Base-by-base conservation (phyloP, 2,888 invertebrate genomes). In the Clostera curtula region DNA sequence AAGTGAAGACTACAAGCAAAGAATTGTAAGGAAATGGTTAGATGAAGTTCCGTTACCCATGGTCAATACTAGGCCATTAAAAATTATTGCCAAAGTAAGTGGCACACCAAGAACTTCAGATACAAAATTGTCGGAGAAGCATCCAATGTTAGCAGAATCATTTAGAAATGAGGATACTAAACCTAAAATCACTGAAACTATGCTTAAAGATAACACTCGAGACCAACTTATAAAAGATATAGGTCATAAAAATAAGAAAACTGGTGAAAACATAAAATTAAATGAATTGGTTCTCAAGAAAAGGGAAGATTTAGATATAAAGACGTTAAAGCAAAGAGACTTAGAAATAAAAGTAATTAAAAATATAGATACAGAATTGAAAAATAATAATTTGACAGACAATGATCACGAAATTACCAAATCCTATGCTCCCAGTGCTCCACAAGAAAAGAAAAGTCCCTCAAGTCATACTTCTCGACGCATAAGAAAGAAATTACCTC, bases 11-110 rank as follows among this genome's bases (percentile, higher is more conserved):
- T 90, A 89, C 46, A 92, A 92, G 52, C 89, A 91, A 38, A 86
- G 83, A 49, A 91, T 90, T 54, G 92, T 92, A n/a, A 86, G 89
- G 37, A 90, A 90, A 68, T 92, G 92, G 92, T 62, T 92, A 25
- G 91, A 92, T 50, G 88, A 90, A 49, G 90, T 92, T 4, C 90
- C 91, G 2, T 46, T 63, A 15, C 68, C 68, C 9, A 45, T 55
- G 8, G 29, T 51, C 4, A 35, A 55, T 4, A 41, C 56, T 7
- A 67, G 56, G 39, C 58, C 67, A 1, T 31, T 58, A 1, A 79
- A 82, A 40, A 75, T 77, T 3, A 48, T 79, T 4, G 72, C 75
- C n/a, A 84, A 82, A 41, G 67, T 80, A 1, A 72, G 61, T 46
- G 80, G 77, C 11, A 74, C 80, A 3, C 82, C 82, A 24, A 66